phyloP scores from a whole-genome alignment of 2,797 vertebrate species.

The Syncerus caffer region DNA sequence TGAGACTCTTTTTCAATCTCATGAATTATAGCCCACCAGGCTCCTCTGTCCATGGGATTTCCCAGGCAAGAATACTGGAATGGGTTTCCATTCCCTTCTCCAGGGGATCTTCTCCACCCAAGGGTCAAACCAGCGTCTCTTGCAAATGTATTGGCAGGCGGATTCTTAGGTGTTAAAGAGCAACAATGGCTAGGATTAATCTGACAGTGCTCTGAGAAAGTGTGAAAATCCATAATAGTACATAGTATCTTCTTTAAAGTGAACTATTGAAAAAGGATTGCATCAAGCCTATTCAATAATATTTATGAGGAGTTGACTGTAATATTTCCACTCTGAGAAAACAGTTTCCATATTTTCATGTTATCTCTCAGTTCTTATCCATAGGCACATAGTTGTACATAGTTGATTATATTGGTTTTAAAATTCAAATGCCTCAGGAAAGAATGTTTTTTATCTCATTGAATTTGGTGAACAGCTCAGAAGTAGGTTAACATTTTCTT shows the following conservation, averaged over 20 bases:
- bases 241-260: not conserved
- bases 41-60: not conserved
- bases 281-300: not conserved
- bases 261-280: not conserved
- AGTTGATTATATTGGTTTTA: not conserved
- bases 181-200: not conserved
- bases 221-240: not conserved
- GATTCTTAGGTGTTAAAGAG: not conserved
- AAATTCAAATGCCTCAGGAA: not conserved
- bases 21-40: not conserved
- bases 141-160: not conserved
- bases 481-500: conserved; percentile 16
- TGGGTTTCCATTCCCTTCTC: not conserved
- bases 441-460: not conserved
- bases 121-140: accelerated
- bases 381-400: not conserved
- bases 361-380: not conserved
- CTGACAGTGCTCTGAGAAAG: not conserved
- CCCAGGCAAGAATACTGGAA: not conserved
- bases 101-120: not conserved
- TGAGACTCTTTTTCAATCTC: not conserved
- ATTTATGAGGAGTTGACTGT: not conserved
- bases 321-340: not conserved
- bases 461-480: not conserved
- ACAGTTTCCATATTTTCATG: not conserved